Conservation (phyloP, 2,797 vertebrate genomes). For the Sarcophilus harrisii region DNA sequence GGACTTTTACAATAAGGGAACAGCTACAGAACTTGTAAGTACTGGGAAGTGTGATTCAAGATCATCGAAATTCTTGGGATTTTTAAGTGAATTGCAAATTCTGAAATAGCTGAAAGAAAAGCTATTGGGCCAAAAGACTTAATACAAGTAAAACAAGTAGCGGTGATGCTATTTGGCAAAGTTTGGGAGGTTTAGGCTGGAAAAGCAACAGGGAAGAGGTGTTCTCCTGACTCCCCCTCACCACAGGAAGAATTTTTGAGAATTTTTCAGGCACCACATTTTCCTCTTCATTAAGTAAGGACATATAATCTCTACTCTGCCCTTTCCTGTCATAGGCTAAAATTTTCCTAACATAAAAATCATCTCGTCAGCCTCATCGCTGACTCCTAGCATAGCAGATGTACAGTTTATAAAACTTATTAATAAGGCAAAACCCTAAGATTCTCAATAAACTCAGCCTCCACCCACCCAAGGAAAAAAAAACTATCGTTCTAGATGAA, state of each 20-base stretch:
- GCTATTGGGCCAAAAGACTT: not conserved
- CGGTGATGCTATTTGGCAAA: not conserved
- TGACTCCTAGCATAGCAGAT: not conserved
- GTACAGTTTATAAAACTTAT: not conserved
- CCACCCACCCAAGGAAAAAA: not conserved
- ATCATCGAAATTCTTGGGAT: not conserved
- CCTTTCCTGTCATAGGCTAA: not conserved
- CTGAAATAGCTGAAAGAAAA: not conserved
- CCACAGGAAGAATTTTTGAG: not conserved
- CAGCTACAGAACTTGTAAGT: not conserved
- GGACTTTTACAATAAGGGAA: not conserved
- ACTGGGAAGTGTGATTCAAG: not conserved
- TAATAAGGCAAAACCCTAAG: not conserved
- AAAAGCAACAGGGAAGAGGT: not conserved
- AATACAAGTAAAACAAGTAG: not conserved
- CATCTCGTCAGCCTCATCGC: not conserved
- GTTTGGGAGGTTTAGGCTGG: not conserved
- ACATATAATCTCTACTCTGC: not conserved
- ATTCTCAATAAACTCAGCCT: not conserved
- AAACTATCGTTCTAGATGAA: not conserved
- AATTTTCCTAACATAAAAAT: not conserved
- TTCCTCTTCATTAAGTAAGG: not conserved
- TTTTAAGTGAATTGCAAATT: not conserved
- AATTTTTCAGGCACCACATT: not conserved
- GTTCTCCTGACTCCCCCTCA: not conserved